These are phyloP conservation scores for Artibeus jamaicensis DNA, from an alignment of 2,797 vertebrate species.

Conservation along the genomic window DNA sequence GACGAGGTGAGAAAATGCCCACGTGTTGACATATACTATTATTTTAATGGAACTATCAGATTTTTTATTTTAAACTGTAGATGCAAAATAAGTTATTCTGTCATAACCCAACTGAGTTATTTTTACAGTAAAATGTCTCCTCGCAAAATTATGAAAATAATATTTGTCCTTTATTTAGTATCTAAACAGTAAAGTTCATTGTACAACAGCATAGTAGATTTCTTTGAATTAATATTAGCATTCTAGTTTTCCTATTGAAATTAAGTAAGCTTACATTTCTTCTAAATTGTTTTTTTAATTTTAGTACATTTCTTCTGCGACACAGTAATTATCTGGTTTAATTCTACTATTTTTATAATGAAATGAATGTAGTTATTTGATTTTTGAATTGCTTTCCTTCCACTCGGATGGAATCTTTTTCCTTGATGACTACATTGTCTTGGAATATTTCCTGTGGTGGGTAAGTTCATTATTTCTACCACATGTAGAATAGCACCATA, in stretches of 20 bases:
- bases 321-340: conserved; percentile 65
- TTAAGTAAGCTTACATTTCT: conserved; percentile 28
- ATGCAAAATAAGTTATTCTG: conserved; percentile 31
- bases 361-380: conserved; percentile 87
- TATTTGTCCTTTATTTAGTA: conserved; percentile 1
- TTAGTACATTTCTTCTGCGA: conserved; percentile 27
- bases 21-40: not conserved
- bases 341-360: conserved; percentile 78
- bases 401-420: conserved; percentile 82
- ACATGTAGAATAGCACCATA: conserved; percentile 74
- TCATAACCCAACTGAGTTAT: not conserved
- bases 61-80: conserved; percentile 19
- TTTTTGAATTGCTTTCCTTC: conserved; percentile 86
- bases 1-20: conserved; percentile 88
- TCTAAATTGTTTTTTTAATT: conserved; percentile 37
- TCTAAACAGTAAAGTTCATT: conserved; percentile 33
- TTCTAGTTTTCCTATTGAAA: conserved; percentile 40
- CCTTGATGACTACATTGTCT: conserved; percentile 78
- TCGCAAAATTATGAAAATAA: conserved; percentile 12
- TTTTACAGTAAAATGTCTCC: conserved; percentile 46
- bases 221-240: conserved; percentile 33
- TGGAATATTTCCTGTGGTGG: conserved; percentile 82
- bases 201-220: not conserved
- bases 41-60: conserved; percentile 9
- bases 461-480: conserved; percentile 84